These are phyloP conservation scores for Cerastis rubricosa DNA, from an alignment of 2,888 invertebrate species.

Conservation along the genomic window DNA sequence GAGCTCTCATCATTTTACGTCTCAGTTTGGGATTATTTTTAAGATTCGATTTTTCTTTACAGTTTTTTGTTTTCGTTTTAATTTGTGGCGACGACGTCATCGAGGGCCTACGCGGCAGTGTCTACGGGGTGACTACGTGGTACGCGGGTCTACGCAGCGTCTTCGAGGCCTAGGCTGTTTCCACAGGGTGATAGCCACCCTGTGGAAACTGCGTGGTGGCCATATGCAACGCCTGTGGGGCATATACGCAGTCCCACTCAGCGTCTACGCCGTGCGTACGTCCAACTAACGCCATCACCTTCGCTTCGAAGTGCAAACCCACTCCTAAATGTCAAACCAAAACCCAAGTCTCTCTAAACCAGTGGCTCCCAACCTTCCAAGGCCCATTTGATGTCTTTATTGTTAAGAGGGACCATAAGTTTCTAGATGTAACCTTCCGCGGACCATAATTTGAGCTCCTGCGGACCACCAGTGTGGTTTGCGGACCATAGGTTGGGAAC, in stretches of 20 bases:
- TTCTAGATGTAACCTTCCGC: too few relatives aligned
- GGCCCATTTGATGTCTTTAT: too few relatives aligned
- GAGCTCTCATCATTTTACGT: background rate
- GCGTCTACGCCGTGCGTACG: background rate
- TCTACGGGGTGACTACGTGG: background rate
- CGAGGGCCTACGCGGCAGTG: too few relatives aligned
- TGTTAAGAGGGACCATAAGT: too few relatives aligned
- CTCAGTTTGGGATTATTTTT: background rate
- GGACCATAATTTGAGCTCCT: too few relatives aligned
- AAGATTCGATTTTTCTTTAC: background rate
- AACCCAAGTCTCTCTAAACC: background rate
- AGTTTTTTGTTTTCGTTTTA: background rate
- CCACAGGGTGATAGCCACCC: too few relatives aligned
- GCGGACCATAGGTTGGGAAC: too few relatives aligned
- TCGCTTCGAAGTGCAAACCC: background rate
- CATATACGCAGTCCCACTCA: background rate
- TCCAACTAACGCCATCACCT: background rate
- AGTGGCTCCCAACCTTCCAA: too few relatives aligned
- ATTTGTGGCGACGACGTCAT: background rate
- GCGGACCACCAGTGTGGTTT: too few relatives aligned
- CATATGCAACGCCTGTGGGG: background rate
- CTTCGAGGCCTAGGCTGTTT: too few relatives aligned
- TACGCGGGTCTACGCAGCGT: background rate
- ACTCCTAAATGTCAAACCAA: background rate
- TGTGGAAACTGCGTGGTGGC: too few relatives aligned